Percentiles rank a stretch among this genome's conserved stretches.
Conservation (phyloP, 2,797 vertebrate species). For the Schizothorax lantsangensis region DNA sequence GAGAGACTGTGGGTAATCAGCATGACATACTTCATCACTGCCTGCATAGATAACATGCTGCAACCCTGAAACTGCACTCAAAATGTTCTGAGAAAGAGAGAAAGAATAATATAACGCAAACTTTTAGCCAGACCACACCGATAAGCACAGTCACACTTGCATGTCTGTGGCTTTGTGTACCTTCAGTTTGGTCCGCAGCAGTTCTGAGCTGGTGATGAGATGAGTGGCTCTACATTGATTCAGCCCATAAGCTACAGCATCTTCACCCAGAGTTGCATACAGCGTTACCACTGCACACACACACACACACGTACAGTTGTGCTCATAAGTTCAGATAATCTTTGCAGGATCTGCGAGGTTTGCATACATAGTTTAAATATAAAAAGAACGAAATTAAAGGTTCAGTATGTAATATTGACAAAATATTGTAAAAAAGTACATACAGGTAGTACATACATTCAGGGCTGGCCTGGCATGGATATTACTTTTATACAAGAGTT, state of each 20-base stretch:
- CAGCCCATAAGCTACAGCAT: conserved; percentile 84
- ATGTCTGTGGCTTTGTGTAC: conserved; percentile 62
- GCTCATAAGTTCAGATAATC: neutral
- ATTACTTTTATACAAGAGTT: neutral
- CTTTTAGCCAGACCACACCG: conserved; percentile 69
- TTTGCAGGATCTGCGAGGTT: neutral
- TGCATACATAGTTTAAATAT: neutral
- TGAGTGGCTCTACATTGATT: conserved; percentile 85
- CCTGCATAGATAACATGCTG: conserved; percentile 86
- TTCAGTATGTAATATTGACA: no score
- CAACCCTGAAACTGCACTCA: conserved; percentile 76
- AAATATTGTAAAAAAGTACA: no score
- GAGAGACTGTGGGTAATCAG: conserved; percentile 80
- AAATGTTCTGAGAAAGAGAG: conserved; percentile 68
- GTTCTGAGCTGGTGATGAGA: conserved; percentile 85
- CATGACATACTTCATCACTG: conserved; percentile 77
- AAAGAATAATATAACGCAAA: neutral
- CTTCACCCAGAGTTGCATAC: conserved; percentile 87
- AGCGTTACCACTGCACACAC: conserved; percentile 82
- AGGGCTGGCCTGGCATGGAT: neutral
- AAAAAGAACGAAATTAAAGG: neutral
- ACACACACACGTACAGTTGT: conserved; percentile 1
- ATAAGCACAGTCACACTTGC: neutral
- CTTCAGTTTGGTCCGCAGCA: conserved; percentile 86
- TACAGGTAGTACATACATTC: neutral